A percentile compares a stretch with the other conserved stretches of the same genome.
Evolutionary conservation across 2,797 vertebrate species (phyloP).

Genomic region (Silurus lanzhouensis): DNA sequence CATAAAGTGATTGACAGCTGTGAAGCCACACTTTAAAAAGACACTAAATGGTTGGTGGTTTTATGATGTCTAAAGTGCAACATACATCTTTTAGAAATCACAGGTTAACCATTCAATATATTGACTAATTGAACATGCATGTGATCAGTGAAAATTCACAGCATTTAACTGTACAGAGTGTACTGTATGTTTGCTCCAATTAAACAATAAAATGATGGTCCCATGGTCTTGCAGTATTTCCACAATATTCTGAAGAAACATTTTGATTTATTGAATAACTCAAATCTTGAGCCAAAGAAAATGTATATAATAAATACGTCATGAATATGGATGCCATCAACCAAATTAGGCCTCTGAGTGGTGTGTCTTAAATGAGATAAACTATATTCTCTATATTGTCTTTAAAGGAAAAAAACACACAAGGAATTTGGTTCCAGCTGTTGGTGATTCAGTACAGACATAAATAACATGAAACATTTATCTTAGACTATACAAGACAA

Average conservation of each 20-base stretch:
- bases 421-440: background rate
- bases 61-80: conserved; percentile 43
- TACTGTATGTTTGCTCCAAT: too few species aligned
- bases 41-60: conserved; percentile 22
- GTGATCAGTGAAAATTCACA: background rate
- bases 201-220: background rate
- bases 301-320: background rate
- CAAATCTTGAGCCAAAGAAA: background rate
- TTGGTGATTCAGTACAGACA: too few species aligned
- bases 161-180: background rate
- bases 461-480: too few species aligned
- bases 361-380: background rate
- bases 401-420: background rate
- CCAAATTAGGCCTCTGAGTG: background rate
- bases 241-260: background rate
- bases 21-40: conserved; percentile 28
- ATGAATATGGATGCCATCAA: background rate
- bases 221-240: background rate
- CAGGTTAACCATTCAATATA: background rate
- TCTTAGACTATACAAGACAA: too few species aligned
- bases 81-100: background rate
- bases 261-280: background rate
- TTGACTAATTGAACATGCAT: background rate
- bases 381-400: background rate
- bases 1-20: conserved; percentile 31